Evolutionary conservation across 2,113 vertebrate genomes (phyloP).

Genomic region (Prunella fulvescens): DNA sequence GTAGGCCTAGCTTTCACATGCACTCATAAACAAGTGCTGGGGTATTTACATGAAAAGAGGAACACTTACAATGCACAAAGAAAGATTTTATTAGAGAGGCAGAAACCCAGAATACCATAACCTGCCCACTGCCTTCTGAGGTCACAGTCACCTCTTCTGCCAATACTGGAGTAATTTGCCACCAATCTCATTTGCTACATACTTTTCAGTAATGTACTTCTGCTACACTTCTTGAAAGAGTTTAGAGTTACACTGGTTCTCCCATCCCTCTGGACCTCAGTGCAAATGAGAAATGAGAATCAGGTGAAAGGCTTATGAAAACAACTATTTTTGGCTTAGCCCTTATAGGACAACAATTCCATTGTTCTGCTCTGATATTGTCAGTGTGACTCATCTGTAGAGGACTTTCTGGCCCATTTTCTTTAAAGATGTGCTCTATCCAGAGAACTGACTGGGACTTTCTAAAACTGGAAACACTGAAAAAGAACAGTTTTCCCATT

Average conservation of each 20-base stretch:
- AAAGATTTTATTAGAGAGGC: neutral
- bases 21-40: neutral
- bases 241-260: neutral
- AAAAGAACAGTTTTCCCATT: neutral
- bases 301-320: conserved; percentile 45
- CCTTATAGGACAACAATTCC: neutral
- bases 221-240: neutral
- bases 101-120: neutral
- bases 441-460: neutral
- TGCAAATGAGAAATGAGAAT: neutral
- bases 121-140: neutral
- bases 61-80: neutral
- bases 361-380: neutral
- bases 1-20: neutral
- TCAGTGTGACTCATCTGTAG: conserved; percentile 16
- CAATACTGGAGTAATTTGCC: neutral
- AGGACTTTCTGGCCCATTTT: conserved; percentile 49
- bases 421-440: neutral
- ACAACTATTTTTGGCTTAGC: conserved; percentile 41
- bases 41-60: neutral
- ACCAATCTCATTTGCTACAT: neutral
- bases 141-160: neutral
- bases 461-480: conserved; percentile 18
- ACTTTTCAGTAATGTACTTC: neutral
- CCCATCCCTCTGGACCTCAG: neutral